Conservation (phyloP, 2,888 invertebrate species). For the Papilio demoleus region DNA sequence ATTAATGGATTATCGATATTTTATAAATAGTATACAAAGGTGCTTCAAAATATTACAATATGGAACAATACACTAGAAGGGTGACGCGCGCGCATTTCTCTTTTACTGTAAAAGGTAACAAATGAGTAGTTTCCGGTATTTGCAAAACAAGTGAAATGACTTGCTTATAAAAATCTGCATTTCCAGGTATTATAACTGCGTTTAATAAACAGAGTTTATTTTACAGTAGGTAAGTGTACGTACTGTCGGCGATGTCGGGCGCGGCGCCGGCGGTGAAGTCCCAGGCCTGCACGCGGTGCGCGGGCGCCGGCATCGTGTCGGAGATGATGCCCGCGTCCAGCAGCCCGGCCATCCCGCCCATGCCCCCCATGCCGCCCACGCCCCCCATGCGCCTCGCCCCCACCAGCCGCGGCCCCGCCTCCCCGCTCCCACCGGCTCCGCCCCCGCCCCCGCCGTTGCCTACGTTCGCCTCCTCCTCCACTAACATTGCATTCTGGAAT, state of each 20-base stretch:
- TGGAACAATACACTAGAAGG: too few relatives aligned
- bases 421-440: constrained; percentile 44
- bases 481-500: constrained; percentile 72
- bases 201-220: too few relatives aligned
- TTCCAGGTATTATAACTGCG: too few relatives aligned
- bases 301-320: constrained; percentile 85
- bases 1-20: too few relatives aligned
- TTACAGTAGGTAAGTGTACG: neutral
- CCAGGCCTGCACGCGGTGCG: constrained; percentile 93
- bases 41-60: too few relatives aligned
- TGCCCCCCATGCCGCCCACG: constrained; percentile 42
- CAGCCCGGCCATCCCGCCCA: constrained; percentile 56
- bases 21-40: too few relatives aligned
- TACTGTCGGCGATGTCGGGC: constrained; percentile 89
- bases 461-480: constrained; percentile 71
- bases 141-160: too few relatives aligned
- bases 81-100: too few relatives aligned
- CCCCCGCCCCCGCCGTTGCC: constrained; percentile 44
- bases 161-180: too few relatives aligned
- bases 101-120: too few relatives aligned
- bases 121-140: too few relatives aligned
- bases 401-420: constrained; percentile 56
- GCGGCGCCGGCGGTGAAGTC: constrained; percentile 88
- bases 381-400: neutral
- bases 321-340: constrained; percentile 76